Evolutionary conservation across 1,140 invertebrate species (phyloP), one percentile per base, ranked within the genome.

Genomic region (Manduca sexta): DNA sequence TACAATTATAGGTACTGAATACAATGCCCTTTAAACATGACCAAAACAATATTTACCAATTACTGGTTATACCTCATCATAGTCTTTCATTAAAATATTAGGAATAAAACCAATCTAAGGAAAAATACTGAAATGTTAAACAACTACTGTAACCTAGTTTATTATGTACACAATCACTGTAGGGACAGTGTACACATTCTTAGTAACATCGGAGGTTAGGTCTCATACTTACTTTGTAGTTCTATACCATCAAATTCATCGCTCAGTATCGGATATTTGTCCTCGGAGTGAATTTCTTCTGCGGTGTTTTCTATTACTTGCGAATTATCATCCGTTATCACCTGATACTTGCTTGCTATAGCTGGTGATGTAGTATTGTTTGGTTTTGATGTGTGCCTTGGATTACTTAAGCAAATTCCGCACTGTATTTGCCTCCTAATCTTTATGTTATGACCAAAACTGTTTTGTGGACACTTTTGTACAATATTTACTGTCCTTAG

Each of bases 291-390:
- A 35, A 82, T 81, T 67, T 91, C 91, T 62, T 93, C 92, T 35
- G 85, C 88, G 2, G 92, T 88, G 66, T 94, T 90, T 56, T 91
- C 88, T 51, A 93, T 91, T 43, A 92, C 65, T 0, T 81, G 54
- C 8, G 91, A 75, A 68, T 92, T 90, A 47, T 88, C 81, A 62
- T 93, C 92, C 0, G 88, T 82, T 66, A 92, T 91, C 31, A 88
- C 56, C 74, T 90, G 86, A 64, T 88, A 91, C 64, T 88, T 90
- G 31, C 56, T 59, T 31, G 70, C 56, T 44, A 89, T 68, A 30
- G 77, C 72, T 40, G 74, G 69, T 42, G 74, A 70, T 21, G 60
- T 53, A 45, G 45, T 26, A 42, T 39, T 69, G 64, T 85, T 85
- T 48, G 67, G 45, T 68, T 88, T 88, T 15, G 70, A 62, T 37